These are phyloP conservation scores for Amphimedon queenslandica DNA, from an alignment of 37 sponge, comb jelly and placozoan species.

Conservation along the genomic window DNA sequence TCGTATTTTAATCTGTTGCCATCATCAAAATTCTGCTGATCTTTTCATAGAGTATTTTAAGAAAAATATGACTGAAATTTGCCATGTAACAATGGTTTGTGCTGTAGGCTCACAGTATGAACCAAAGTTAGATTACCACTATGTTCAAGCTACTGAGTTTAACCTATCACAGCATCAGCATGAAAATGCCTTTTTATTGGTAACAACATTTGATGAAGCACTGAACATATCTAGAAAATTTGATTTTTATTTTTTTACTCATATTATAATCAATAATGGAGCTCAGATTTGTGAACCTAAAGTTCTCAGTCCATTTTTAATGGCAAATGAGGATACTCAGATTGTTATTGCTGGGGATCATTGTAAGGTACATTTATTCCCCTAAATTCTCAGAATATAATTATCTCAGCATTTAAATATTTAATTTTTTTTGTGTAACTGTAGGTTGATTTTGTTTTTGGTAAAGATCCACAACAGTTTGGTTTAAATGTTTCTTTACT, in stretches of 20 bases:
- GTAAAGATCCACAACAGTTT: neutral
- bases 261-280: conserved; percentile 10
- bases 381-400: neutral
- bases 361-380: conserved; percentile 6
- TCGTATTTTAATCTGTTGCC: conserved; percentile 53
- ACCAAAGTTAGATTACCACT: too few relatives aligned
- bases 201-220: neutral
- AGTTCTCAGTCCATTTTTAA: neutral
- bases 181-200: too few relatives aligned
- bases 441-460: neutral
- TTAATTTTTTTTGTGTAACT: neutral
- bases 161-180: too few relatives aligned
- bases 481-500: neutral
- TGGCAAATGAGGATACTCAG: neutral
- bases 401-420: neutral
- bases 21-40: conserved; percentile 63
- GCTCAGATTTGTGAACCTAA: conserved; percentile 12
- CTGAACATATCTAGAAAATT: neutral
- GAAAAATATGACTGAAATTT: conserved; percentile 7
- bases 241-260: neutral
- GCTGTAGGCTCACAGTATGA: neutral
- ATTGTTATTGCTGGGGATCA: conserved; percentile 9
- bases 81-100: neutral
- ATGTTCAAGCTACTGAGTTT: too few relatives aligned
- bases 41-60: conserved; percentile 54